A percentile compares a stretch with the other conserved stretches of the same genome.
phyloP scores from a whole-genome alignment of 2,113 vertebrate species.

The Numida meleagris region DNA sequence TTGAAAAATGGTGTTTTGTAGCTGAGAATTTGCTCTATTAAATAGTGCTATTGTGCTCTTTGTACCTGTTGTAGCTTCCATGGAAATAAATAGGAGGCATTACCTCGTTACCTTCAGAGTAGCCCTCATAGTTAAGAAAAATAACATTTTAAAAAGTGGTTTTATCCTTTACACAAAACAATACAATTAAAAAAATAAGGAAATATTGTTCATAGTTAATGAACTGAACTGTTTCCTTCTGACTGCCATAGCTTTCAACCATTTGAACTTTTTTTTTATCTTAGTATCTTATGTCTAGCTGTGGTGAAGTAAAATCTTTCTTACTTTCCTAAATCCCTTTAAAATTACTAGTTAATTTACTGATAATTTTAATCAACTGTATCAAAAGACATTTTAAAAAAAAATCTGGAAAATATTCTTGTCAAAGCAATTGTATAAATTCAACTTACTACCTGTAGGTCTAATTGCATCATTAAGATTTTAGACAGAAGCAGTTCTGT shows the following conservation, averaged over 20 bases:
- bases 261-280: not conserved
- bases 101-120: no score
- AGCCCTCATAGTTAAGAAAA: not conserved
- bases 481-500: not conserved
- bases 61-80: no score
- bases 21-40: no score
- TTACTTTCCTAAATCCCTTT: not conserved
- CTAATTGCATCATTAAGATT: not conserved
- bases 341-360: not conserved
- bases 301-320: not conserved
- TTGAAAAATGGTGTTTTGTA: no score
- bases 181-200: not conserved
- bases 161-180: not conserved
- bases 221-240: not conserved
- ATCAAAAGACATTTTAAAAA: no score
- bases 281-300: not conserved
- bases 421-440: not conserved
- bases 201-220: not conserved
- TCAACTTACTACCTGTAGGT: not conserved
- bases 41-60: no score
- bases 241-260: not conserved
- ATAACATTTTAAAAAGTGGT: not conserved
- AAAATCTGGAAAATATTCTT: not conserved
- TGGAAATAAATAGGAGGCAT: no score
- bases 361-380: not conserved